phyloP scores from a whole-genome alignment of 1,140 invertebrate genomes.

The Oreohelix idahoensis region DNA sequence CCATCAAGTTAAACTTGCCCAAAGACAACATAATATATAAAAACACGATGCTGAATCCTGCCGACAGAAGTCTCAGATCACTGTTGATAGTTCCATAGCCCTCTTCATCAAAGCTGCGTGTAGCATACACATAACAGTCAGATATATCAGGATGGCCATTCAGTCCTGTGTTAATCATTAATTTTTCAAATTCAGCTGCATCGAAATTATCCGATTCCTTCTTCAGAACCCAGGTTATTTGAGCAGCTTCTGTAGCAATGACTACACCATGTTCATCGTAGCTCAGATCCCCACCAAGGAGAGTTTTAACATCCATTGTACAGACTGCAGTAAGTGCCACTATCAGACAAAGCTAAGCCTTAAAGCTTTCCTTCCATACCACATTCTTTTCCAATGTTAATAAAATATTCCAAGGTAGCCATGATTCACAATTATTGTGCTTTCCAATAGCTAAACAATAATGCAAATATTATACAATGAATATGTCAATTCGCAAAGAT shows the following conservation, averaged over 20 bases:
- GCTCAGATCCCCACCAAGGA: slow-evolving; percentile 53
- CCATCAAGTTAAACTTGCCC: too few relatives aligned
- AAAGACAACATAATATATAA: slow-evolving; percentile 84
- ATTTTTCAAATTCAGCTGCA: slow-evolving; percentile 54
- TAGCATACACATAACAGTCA: slow-evolving; percentile 58
- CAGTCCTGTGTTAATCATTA: slow-evolving; percentile 54
- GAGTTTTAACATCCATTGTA: slow-evolving; percentile 52
- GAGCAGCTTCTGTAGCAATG: slow-evolving; percentile 51
- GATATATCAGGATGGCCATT: slow-evolving; percentile 45
- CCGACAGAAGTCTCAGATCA: slow-evolving; percentile 81
- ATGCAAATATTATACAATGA: too few relatives aligned
- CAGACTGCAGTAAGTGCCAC: too few relatives aligned
- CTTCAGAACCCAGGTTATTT: slow-evolving; percentile 52
- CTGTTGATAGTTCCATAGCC: slow-evolving; percentile 77
- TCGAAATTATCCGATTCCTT: slow-evolving; percentile 22
- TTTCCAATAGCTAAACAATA: too few relatives aligned
- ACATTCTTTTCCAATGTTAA: too few relatives aligned
- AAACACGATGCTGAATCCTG: slow-evolving; percentile 82
- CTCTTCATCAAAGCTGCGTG: slow-evolving; percentile 69
- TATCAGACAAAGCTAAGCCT: too few relatives aligned
- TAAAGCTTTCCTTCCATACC: too few relatives aligned
- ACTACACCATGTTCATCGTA: slow-evolving; percentile 46
- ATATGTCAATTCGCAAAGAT: too few relatives aligned
- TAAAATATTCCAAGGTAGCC: too few relatives aligned
- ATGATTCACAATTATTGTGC: too few relatives aligned